phyloP scores from a whole-genome alignment of 2,113 vertebrate species.

The Cettia cetti region DNA sequence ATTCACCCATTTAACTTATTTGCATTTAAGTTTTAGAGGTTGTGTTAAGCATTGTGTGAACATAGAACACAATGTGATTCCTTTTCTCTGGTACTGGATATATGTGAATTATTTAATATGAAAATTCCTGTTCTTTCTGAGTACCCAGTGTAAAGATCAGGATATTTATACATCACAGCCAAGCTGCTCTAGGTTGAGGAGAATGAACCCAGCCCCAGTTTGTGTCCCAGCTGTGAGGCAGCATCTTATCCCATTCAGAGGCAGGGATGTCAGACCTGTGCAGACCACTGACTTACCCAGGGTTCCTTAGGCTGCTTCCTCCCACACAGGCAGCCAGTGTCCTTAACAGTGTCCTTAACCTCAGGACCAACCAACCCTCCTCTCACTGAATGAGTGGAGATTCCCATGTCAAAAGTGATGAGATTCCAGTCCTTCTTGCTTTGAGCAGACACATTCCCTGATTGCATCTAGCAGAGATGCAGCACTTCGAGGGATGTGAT shows the following conservation, averaged over 20 bases:
- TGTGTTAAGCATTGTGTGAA: neutral
- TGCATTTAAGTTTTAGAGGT: neutral
- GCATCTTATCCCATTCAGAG: neutral
- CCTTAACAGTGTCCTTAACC: accelerated
- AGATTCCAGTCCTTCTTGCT: neutral
- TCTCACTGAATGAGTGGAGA: neutral
- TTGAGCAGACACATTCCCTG: neutral
- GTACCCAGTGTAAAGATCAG: neutral
- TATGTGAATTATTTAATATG: neutral
- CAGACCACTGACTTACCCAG: neutral
- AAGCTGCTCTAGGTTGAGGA: neutral
- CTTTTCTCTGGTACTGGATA: neutral
- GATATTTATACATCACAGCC: neutral
- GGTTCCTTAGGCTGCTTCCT: neutral
- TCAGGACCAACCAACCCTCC: neutral
- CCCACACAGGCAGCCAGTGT: neutral
- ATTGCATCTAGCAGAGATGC: neutral
- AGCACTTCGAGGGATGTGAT: neutral
- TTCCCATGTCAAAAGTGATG: neutral
- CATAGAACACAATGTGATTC: neutral
- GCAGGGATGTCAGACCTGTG: neutral
- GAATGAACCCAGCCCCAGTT: neutral
- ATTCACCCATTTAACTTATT: neutral
- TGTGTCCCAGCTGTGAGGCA: neutral
- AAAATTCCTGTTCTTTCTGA: neutral